Evolutionary conservation across 2,888 invertebrate genomes (phyloP).

Genomic region (Phaedon cochleariae): DNA sequence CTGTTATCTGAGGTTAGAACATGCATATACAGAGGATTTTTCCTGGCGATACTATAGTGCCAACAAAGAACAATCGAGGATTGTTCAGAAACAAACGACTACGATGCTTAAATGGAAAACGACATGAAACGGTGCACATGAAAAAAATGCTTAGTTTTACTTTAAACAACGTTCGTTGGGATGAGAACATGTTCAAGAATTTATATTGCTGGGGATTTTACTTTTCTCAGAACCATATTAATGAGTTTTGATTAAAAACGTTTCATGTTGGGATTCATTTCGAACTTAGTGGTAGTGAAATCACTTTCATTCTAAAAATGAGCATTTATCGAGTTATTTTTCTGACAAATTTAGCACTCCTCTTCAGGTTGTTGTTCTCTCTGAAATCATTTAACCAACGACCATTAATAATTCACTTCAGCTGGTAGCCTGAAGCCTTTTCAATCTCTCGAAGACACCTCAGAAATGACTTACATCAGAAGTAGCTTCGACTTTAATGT

Average conservation of each 20-base stretch:
- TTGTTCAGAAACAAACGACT: slow-evolving; percentile 24
- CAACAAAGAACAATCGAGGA: slow-evolving; percentile 39
- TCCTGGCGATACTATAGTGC: neutral
- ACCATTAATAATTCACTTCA: neutral
- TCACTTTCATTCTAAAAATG: too few species aligned
- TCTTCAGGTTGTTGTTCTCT: too few species aligned
- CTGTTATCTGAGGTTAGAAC: slow-evolving; percentile 19
- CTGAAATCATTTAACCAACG: too few species aligned
- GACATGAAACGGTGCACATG: neutral
- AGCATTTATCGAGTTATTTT: too few species aligned
- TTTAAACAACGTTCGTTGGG: neutral
- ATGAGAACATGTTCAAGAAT: neutral
- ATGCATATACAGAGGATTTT: neutral
- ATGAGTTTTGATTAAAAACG: too few species aligned
- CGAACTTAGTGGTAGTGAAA: too few species aligned
- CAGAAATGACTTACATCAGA: too few species aligned
- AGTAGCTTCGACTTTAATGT: neutral
- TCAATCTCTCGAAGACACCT: too few species aligned
- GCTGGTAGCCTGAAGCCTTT: neutral
- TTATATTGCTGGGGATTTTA: too few species aligned
- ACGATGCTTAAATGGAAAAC: neutral
- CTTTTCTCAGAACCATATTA: too few species aligned
- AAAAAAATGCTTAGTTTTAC: neutral
- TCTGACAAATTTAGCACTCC: too few species aligned
- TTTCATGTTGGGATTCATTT: too few species aligned